Conservation (phyloP, 2,888 invertebrate genomes). For the Polyploca ridens region DNA sequence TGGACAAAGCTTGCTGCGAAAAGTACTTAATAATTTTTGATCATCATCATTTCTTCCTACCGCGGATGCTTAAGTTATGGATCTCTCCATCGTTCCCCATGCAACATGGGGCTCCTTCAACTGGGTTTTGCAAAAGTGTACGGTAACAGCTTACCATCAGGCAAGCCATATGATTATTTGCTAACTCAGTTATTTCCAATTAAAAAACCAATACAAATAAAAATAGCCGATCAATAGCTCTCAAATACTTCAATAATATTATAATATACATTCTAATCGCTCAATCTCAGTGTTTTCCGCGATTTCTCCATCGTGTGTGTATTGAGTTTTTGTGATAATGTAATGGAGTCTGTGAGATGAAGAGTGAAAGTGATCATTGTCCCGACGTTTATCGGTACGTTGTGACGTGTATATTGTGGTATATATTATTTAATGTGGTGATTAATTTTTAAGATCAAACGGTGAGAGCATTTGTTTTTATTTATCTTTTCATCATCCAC, state of each 20-base stretch:
- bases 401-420: constrained; percentile 25
- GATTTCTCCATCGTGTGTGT: constrained; percentile 27
- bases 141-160: too few species aligned
- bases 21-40: too few species aligned
- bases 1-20: too few species aligned
- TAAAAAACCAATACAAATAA: too few species aligned
- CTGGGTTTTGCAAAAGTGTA: too few species aligned
- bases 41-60: too few species aligned
- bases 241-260: background rate
- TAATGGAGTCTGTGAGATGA: constrained; percentile 11
- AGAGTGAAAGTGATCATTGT: constrained; percentile 49
- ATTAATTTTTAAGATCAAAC: background rate
- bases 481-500: background rate
- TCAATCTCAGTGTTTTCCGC: background rate
- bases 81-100: too few species aligned
- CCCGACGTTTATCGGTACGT: constrained; percentile 25
- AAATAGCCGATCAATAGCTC: background rate
- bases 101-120: too few species aligned
- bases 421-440: constrained; percentile 5
- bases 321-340: constrained; percentile 28
- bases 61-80: too few species aligned
- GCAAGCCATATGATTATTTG: too few species aligned
- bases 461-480: background rate
- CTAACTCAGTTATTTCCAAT: too few species aligned
- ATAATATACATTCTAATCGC: constrained; percentile 7